Conservation (phyloP, 2,113 vertebrate species). For the Excalfactoria chinensis region DNA sequence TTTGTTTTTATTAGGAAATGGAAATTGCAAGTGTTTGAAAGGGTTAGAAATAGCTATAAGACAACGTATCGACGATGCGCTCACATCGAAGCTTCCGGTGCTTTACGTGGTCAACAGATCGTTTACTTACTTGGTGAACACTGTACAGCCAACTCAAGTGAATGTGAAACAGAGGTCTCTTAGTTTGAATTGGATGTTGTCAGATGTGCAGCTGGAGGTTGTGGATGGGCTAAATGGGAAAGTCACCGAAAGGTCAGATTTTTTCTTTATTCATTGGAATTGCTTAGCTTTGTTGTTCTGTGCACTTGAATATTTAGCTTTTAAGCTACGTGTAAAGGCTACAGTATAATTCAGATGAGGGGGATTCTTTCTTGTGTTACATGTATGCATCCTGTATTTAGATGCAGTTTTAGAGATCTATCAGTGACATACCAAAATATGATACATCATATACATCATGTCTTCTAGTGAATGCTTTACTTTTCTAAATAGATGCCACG, state of each 20-base stretch:
- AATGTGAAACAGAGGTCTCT: slow-evolving; percentile 54
- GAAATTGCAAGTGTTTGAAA: slow-evolving; percentile 78
- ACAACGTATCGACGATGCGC: slow-evolving; percentile 86
- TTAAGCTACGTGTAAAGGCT: background rate
- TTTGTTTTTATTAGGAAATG: slow-evolving; percentile 78
- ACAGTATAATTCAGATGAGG: background rate
- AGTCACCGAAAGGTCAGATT: slow-evolving; percentile 85
- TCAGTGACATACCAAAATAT: background rate
- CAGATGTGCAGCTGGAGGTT: slow-evolving; percentile 86
- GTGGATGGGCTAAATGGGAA: slow-evolving; percentile 89
- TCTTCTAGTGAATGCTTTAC: accelerated
- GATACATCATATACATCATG: accelerated
- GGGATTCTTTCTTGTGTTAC: background rate
- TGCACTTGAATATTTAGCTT: accelerated
- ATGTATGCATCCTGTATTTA: background rate
- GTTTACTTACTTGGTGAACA: slow-evolving; percentile 81
- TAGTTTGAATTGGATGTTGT: slow-evolving; percentile 89
- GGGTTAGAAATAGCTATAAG: slow-evolving; percentile 89
- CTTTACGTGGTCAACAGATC: slow-evolving; percentile 89
- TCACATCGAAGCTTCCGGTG: slow-evolving; percentile 86
- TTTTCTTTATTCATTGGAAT: background rate
- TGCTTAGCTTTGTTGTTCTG: background rate
- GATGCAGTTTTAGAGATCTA: background rate
- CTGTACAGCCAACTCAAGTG: slow-evolving; percentile 56
- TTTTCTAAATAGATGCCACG: background rate